Base-by-base conservation (phyloP, 2,797 vertebrate species). In the Galagoides demidoff region DNA sequence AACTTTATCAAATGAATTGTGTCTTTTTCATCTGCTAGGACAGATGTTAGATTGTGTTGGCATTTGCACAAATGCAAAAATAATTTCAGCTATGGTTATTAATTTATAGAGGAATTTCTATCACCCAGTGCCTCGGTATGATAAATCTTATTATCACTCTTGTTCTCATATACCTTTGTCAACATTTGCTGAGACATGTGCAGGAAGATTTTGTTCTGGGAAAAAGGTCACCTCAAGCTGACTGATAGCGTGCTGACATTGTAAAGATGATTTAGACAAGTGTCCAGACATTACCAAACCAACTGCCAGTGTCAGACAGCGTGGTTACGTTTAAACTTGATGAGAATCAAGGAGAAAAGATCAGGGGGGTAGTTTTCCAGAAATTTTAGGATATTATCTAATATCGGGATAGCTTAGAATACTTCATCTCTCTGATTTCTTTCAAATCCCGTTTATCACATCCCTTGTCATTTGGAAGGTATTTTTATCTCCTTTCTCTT, bases 61-160 rank as follows among this genome's bases (percentile, higher is more conserved):
- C 98, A 98, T 99, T 98, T 98, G 92, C 97, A 98, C 96, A 97
- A 97, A 98, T 98, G 97, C 94, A 97, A 95, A 98, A 98, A 98
- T 98, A 98, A 98, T 98, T 98, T 98, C 7, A 7, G 97, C 95
- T 96, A 93, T 91, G 94, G 92, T 92, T 98, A 97, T 97, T 98
- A 98, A 98, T 98, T 98, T 96, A 97, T 95, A 94, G 96, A 97
- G 96, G 91, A 98, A 96, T 95, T 98, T 68, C 64, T 94, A 85
- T 97, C 83, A 97, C 85, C 73, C 52, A 94, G 68, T 83, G 29
- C 55, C 52, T 94, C 79, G 79, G 52, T 84, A 94, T 96, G 77
- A 97, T 97, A 97, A 97, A 98, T 98, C 94, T 97, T 96, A 91
- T 82, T 74, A 66, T 92, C 85, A 94, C 61, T 97, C 81, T 43